Base-by-base conservation (phyloP, 92 coral and sea anemone genomes). In the Zoanthus gigantus region DNA sequence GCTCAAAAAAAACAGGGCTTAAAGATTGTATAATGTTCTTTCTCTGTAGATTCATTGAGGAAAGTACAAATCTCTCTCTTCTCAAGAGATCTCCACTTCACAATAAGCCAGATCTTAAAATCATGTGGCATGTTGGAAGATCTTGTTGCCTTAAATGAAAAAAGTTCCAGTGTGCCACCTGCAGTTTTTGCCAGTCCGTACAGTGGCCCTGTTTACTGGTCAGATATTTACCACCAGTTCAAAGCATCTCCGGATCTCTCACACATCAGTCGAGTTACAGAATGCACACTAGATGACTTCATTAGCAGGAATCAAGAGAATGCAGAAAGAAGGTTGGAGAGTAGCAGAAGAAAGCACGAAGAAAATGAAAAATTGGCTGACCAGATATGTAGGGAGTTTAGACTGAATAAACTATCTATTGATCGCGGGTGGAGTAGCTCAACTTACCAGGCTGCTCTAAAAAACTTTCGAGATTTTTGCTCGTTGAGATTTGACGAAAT, bases 41-140 rank as follows among this genome's bases (percentile, higher is more conserved):
- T 12, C 15, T 53, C 15, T 29, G 0, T 54, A 88, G 87, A 83
- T 66, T 87, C 93, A 45, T 89, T 94, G 87, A 94, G 91, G 89
- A 89, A 95, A 9, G 96, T 94, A 10, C 89, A 94, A n/a, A 88
- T 94, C 30, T 94, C 95, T 1, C 93, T 94, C 6, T 94, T 91
- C 77, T 94, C 98, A 7, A 95, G 98, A 56, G 98, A 94, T 56
- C 91, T 94, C 48, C 79, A 76, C 63, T 94, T 92, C 80, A 94
- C 95, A 18, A 89, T 96, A 63, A 88, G 93, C 46, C 94, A 96
- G 52, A 94, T 96, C 60, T 90, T 96, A 42, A 96, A 92, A 76
- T 92, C 97, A 18, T 94, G 95, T 92, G 98, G 98, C 54, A 91
- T 96, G 97, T 76, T 92, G 72, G 97, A 92, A 15, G 94, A 94